phyloP scores from a whole-genome alignment of 2,113 vertebrate genomes.

The Chionis minor region DNA sequence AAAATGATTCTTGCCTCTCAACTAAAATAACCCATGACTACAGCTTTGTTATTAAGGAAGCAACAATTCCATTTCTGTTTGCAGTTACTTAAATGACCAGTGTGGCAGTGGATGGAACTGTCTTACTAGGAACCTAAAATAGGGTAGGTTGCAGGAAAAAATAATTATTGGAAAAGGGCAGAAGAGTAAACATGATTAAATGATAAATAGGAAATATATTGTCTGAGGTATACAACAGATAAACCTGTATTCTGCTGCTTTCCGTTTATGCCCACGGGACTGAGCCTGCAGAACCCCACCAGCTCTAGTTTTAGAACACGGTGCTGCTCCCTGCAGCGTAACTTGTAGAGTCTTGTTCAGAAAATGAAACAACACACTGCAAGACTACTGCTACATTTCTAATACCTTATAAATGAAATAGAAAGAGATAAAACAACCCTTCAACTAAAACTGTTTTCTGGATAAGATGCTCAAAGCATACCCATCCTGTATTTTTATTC shows the following conservation, averaged over 20 bases:
- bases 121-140: not conserved
- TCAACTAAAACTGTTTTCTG: not conserved
- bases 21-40: not conserved
- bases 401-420: not conserved
- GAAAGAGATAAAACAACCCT: not conserved
- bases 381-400: not conserved
- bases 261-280: not conserved
- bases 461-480: not conserved
- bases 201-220: not conserved
- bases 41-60: not conserved
- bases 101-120: not conserved
- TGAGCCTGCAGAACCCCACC: not conserved
- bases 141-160: not conserved
- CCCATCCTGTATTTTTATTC: not conserved
- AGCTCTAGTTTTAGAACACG: not conserved
- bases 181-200: not conserved
- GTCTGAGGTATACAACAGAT: not conserved
- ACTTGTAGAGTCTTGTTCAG: not conserved
- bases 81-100: not conserved
- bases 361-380: not conserved
- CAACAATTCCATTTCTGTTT: not conserved
- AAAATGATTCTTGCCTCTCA: not conserved
- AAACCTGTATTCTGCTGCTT: not conserved
- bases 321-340: not conserved
- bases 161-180: not conserved